Conservation (phyloP, 2,113 vertebrate genomes). For the Oxyura jamaicensis region DNA sequence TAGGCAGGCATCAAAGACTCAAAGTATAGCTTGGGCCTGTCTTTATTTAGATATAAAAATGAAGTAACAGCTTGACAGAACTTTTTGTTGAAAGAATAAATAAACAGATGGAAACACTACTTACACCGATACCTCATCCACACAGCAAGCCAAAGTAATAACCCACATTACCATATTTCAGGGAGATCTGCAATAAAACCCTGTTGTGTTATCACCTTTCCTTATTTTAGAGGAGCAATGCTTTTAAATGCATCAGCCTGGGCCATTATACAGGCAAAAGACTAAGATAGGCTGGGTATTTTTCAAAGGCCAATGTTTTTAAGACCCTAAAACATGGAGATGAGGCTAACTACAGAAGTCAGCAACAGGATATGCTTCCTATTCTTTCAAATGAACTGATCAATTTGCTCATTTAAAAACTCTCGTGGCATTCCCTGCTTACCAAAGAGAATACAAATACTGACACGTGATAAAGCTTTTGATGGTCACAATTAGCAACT, state of each 20-base stretch:
- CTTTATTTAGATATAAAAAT: background rate
- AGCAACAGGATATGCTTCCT: background rate
- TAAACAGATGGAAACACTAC: background rate
- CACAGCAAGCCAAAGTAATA: background rate
- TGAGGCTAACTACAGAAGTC: background rate
- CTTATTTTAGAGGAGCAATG: background rate
- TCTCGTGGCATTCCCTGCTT: background rate
- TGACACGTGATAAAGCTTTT: background rate
- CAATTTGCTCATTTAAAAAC: background rate
- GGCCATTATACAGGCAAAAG: background rate
- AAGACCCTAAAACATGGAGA: background rate
- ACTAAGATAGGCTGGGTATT: too few relatives aligned
- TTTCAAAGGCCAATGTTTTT: background rate
- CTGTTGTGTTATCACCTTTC: background rate
- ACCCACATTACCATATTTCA: background rate
- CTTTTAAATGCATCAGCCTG: background rate
- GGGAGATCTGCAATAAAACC: background rate
- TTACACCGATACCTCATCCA: background rate
- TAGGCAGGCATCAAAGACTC: background rate
- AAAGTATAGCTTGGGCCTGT: background rate
- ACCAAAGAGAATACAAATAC: background rate
- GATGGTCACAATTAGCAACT: background rate
- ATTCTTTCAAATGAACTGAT: background rate
- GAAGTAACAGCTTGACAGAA: background rate
- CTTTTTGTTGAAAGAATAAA: background rate